These are phyloP conservation scores for Muscidifurax raptorellus DNA, from an alignment of 1,140 invertebrate species.

Conservation along the genomic window DNA sequence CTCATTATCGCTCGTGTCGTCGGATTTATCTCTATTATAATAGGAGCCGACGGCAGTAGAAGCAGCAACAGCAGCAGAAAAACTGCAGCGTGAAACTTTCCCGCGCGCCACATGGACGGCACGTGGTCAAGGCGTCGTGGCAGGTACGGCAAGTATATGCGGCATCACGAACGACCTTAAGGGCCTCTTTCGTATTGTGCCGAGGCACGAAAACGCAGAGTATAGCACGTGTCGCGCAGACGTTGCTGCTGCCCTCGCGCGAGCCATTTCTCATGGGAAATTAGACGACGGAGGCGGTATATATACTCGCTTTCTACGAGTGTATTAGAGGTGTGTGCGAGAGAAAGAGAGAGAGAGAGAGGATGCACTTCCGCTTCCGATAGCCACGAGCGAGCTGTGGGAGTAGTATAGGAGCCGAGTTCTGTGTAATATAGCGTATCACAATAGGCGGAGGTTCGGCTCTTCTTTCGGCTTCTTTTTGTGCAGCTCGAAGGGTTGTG, in stretches of 20 bases:
- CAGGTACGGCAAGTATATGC: constrained; percentile 61
- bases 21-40: background rate
- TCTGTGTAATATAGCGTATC: background rate
- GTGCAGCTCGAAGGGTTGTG: background rate
- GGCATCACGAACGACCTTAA: constrained; percentile 36
- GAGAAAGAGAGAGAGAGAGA: constrained; percentile 52
- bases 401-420: constrained; percentile 10
- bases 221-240: constrained; percentile 56
- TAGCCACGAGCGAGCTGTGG: constrained; percentile 16
- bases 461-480: background rate
- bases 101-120: constrained; percentile 62
- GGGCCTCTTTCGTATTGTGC: background rate
- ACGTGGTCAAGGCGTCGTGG: constrained; percentile 61
- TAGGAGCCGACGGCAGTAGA: no score
- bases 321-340: constrained; percentile 34
- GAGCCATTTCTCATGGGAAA: constrained; percentile 71
- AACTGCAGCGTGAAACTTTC: background rate
- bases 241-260: constrained; percentile 32
- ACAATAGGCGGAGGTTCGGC: constrained; percentile 1
- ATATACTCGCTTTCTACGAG: constrained; percentile 23
- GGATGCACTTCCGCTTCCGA: constrained; percentile 43
- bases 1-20: constrained; percentile 28
- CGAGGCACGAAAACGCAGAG: background rate
- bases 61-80: background rate
- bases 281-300: constrained; percentile 62